Evolutionary conservation across 2,888 invertebrate genomes (phyloP), one percentile per base, ranked within the genome.

Genomic region (Lottia scabra): DNA sequence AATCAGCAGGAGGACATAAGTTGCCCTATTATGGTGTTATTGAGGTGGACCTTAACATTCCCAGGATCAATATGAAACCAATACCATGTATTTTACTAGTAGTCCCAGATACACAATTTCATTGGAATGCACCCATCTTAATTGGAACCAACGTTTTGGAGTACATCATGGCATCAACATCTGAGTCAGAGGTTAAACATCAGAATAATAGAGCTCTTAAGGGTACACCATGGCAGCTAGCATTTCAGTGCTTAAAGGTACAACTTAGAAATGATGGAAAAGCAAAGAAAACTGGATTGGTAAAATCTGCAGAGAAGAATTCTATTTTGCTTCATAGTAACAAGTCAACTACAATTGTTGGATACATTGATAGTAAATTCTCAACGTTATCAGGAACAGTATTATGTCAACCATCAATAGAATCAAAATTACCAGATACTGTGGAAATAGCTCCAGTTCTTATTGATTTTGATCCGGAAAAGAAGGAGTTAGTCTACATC

Each of bases 21-120:
- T n/a, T 65, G 1, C 56, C 65, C 6, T 70, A 64, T 65, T 65
- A 46, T 16, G 65, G 65, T 8, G 64, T 65, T n/a, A 44, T 56
- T 45, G 45, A 63, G 8, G 65, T 30, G 3, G 5, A 5, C 19
- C 23, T 62, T 56, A 43, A 27, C 10, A 15, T 48, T 10, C 48
- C 48, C 0, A 48, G 15, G 12, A 5, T 48, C 4, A 48, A 0
- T 5, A n/a, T 15, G 4, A 15, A 15, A n/a, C 16, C 48, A 10
- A 48, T 48, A 48, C 48, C 48, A 10, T 48, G 48, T 48, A 48
- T 48, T 5, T 48, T 48, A 13, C n/a, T 48, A 5, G 12, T 48
- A 48, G 48, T 48, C 10, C 48, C 48, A 10, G 48, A 48, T 48
- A 48, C 48, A 48, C n/a, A 15, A 10, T 48, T n/a, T n/a, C 48